Conservation (phyloP, 2,797 vertebrate species). For the Cetoscarus ocellatus region DNA sequence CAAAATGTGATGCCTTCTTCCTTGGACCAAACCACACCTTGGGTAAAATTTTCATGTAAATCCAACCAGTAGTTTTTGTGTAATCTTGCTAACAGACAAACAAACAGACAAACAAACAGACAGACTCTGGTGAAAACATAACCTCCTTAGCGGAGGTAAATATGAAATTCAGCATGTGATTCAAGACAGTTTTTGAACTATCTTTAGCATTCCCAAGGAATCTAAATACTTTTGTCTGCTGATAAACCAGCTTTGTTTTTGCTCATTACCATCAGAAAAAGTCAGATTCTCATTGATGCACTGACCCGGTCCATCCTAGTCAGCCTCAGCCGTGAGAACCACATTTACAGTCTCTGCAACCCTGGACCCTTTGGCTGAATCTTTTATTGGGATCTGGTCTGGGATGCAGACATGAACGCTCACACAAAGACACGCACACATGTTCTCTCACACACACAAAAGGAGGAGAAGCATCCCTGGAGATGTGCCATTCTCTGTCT, state of each 20-base stretch:
- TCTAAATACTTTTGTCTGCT: constrained; percentile 42
- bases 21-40: too few relatives aligned
- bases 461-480: constrained; percentile 60
- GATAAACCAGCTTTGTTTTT: constrained; percentile 43
- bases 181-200: neutral
- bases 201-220: constrained; percentile 38
- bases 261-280: constrained; percentile 66
- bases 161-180: neutral
- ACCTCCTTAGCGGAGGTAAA: too few relatives aligned
- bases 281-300: constrained; percentile 65
- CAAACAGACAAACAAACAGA: too few relatives aligned
- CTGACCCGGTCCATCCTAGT: constrained; percentile 47
- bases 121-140: too few relatives aligned
- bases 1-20: too few relatives aligned
- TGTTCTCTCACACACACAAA: constrained; percentile 17
- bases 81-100: too few relatives aligned
- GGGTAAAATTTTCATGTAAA: too few relatives aligned
- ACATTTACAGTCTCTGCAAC: constrained; percentile 65
- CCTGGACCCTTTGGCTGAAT: constrained; percentile 72
- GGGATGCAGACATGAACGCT: constrained; percentile 31
- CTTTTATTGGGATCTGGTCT: constrained; percentile 72
- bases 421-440: constrained; percentile 21
- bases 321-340: constrained; percentile 75
- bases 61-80: too few relatives aligned
- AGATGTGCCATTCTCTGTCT: constrained; percentile 63